Conservation (phyloP, 2,888 invertebrate species). For the Spisula subtruncata region DNA sequence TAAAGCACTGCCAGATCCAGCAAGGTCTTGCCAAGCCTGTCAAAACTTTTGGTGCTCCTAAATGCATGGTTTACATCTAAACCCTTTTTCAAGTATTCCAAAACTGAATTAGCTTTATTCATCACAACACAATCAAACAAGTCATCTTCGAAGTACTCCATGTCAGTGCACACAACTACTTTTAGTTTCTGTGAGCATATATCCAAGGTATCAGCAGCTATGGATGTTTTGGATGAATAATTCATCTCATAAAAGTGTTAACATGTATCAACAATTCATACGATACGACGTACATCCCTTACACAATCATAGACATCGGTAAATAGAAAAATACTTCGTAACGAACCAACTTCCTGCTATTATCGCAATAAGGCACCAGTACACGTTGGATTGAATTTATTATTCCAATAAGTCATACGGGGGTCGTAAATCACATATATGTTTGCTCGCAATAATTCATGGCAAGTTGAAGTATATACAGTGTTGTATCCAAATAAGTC, state of each 20-base stretch:
- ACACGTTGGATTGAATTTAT: too few relatives aligned
- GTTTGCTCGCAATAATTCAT: too few relatives aligned
- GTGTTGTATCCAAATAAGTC: too few relatives aligned
- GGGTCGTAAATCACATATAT: too few relatives aligned
- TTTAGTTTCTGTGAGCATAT: slow-evolving; percentile 25
- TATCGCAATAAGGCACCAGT: too few relatives aligned
- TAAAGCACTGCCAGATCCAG: slow-evolving; percentile 76
- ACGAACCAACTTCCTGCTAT: too few relatives aligned
- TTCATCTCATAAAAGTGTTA: background rate
- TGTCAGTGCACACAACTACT: slow-evolving; percentile 65
- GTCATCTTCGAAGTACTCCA: slow-evolving; percentile 81
- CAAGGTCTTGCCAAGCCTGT: slow-evolving; percentile 78
- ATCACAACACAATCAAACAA: slow-evolving; percentile 72
- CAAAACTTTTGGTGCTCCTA: slow-evolving; percentile 73
- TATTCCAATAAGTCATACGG: too few relatives aligned
- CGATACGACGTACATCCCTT: background rate
- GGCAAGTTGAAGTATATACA: too few relatives aligned
- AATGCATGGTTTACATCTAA: slow-evolving; percentile 80
- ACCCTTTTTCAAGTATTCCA: slow-evolving; percentile 75
- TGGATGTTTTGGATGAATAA: background rate
- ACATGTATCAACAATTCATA: background rate
- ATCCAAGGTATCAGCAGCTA: background rate
- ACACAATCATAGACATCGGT: background rate
- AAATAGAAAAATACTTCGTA: background rate
- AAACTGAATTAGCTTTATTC: slow-evolving; percentile 67